Base-by-base conservation (phyloP, 2,113 vertebrate species). In the Greenwoodochromis staneri region DNA sequence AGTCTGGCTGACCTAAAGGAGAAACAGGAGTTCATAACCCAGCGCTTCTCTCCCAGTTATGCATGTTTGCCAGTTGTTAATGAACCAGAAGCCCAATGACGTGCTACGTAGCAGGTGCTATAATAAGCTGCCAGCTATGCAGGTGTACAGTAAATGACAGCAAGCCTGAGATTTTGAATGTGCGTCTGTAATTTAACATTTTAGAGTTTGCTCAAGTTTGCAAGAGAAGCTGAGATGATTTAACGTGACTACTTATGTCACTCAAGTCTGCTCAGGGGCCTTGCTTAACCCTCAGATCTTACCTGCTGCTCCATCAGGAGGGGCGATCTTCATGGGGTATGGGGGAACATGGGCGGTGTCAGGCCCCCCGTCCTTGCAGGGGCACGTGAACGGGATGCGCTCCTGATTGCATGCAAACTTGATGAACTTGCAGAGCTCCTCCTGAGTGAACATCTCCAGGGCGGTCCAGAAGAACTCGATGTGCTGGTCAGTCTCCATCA, bases 361-460 rank as follows among this genome's bases (percentile, higher is more conserved):
- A 0, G 98, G 98, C 3, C 98, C 98, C 0, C 98, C 99, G 0
- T 99, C 98, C 88, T 98, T 99, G 95, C 99, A 99, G 3, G 99
- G 99, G 54, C 99, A 99, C 51, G 98, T 99, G 94, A 99, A 99
- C 1, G 98, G 99, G 92, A 99, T 98, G 27, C 99, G 97, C 59
- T 99, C 99, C 96, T 99, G 98, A 95, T 99, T 99, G 91, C 98
- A 99, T 90, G 99, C 98, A 1, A 99, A 99, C 96, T 99, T 99
- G 81, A 99, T 98, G 96, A 99, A 99, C 94, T 98, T 99, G 96
- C 98, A 99, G 84, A 99, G 98, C 93, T 99, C 99, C 96, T 99
- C 99, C 95, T 99, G 99, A 0, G 98, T 97, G 95, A 99, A 99
- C 96, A 97, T 97, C 96, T 99, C 98, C 89, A 99, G 87, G 0